Conservation (phyloP, 2,113 vertebrate genomes). For the Cariama cristata region DNA sequence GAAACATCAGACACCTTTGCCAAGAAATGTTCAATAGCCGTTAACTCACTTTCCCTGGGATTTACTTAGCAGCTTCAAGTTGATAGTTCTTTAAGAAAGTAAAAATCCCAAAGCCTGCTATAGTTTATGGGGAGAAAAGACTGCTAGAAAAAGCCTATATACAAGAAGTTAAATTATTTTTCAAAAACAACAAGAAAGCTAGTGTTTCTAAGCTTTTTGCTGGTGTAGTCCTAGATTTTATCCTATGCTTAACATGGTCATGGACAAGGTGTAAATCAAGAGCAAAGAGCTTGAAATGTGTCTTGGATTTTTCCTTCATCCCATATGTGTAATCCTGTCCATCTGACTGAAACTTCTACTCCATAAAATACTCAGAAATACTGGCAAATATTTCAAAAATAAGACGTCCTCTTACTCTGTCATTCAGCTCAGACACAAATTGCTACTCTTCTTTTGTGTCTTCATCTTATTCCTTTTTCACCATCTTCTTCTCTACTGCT, state of each 20-base stretch:
- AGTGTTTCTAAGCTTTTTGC: not conserved
- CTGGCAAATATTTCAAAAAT: not conserved
- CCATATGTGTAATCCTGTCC: not conserved
- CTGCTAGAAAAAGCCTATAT: not conserved
- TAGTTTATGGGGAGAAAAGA: not conserved
- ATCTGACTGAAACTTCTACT: not conserved
- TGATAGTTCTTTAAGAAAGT: not conserved
- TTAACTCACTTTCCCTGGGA: not conserved
- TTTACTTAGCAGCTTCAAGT: not conserved
- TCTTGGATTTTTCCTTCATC: not conserved
- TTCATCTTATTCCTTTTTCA: not conserved
- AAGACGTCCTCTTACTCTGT: not conserved
- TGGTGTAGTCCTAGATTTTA: not conserved
- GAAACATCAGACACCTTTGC: not conserved
- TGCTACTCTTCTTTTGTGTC: not conserved
- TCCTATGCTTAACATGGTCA: not conserved
- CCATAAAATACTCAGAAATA: not conserved
- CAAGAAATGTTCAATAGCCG: not conserved
- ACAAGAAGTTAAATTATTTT: not conserved
- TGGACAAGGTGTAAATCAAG: not conserved
- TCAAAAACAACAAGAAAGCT: not conserved
- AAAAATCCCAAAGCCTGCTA: accelerated
- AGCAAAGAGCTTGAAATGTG: not conserved
- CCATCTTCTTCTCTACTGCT: not conserved
- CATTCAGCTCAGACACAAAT: not conserved